phyloP scores from a whole-genome alignment of 2,113 vertebrate genomes.

The Cricetomys ansorgei region DNA sequence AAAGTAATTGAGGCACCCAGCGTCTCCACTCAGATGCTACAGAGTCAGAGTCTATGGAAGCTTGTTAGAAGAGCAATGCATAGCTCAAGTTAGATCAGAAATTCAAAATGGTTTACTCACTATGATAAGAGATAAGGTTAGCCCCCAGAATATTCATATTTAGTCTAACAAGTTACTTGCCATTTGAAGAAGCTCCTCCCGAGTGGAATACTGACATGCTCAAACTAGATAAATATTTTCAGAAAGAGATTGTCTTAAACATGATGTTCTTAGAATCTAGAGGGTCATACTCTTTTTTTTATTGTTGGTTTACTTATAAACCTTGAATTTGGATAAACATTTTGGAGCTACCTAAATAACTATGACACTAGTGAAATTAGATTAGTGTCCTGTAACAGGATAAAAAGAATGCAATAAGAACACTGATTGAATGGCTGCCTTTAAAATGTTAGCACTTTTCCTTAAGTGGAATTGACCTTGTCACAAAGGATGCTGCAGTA shows the following conservation, averaged over 20 bases:
- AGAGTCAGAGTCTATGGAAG: neutral
- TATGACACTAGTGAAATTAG: slow-evolving; percentile 44
- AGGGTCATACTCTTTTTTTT: neutral
- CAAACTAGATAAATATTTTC: slow-evolving; percentile 19
- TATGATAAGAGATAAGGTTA: neutral
- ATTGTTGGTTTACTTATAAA: neutral
- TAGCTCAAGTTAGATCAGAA: neutral
- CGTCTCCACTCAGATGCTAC: neutral
- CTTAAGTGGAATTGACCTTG: slow-evolving; percentile 74
- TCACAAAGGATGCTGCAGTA: slow-evolving; percentile 2
- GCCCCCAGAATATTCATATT: neutral
- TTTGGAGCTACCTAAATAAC: slow-evolving; percentile 46
- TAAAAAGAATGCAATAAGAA: slow-evolving; percentile 61
- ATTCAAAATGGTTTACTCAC: slow-evolving; percentile 1
- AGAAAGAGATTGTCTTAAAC: slow-evolving; percentile 39
- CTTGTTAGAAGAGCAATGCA: neutral
- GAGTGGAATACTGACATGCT: neutral
- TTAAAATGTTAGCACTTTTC: slow-evolving; percentile 73
- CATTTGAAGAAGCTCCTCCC: neutral
- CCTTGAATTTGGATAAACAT: slow-evolving; percentile 60
- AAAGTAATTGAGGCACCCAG: neutral
- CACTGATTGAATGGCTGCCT: slow-evolving; percentile 59
- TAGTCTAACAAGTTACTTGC: slow-evolving; percentile 1
- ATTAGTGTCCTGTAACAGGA: slow-evolving; percentile 64
- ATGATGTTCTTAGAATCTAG: neutral